Percentiles rank a stretch among this genome's conserved stretches.
Conservation (phyloP, 2,797 vertebrate genomes). For the Trachurus trachurus region DNA sequence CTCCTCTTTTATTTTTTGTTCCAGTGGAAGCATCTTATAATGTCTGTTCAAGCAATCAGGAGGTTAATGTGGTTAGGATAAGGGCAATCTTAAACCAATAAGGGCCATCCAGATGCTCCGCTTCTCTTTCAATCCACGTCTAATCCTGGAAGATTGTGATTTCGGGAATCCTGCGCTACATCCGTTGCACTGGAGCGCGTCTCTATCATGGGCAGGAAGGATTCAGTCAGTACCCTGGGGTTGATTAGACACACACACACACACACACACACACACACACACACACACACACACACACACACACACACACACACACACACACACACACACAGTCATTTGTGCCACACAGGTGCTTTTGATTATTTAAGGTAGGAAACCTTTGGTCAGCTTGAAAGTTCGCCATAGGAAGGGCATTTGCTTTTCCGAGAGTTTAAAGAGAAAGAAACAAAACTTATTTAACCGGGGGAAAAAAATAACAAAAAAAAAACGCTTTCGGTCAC, state of each 20-base stretch:
- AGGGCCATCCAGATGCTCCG: constrained; percentile 80
- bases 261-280: constrained; percentile 50
- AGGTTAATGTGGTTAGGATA: constrained; percentile 86
- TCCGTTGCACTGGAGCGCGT: constrained; percentile 83
- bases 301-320: constrained; percentile 49
- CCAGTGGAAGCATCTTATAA: constrained; percentile 85
- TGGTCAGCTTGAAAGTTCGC: constrained; percentile 79
- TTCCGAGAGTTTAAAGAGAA: constrained; percentile 45
- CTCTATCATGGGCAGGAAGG: constrained; percentile 85
- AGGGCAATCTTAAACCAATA: constrained; percentile 87
- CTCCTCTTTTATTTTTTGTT: constrained; percentile 60
- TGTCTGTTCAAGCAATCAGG: constrained; percentile 85
- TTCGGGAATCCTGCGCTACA: constrained; percentile 72
- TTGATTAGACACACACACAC: constrained; percentile 81
- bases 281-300: constrained; percentile 55
- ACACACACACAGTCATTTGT: constrained; percentile 60
- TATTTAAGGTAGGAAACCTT: constrained; percentile 82
- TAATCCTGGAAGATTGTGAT: constrained; percentile 84
- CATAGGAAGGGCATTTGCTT: constrained; percentile 71
- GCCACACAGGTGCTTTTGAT: constrained; percentile 85
- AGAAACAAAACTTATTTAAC: constrained; percentile 41
- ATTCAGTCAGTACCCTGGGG: constrained; percentile 85
- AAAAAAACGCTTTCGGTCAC: background rate
- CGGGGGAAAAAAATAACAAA: background rate
- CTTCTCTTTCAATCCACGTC: constrained; percentile 69